Evolutionary conservation across 2,113 vertebrate genomes (phyloP).

Genomic region (Cervus canadensis): DNA sequence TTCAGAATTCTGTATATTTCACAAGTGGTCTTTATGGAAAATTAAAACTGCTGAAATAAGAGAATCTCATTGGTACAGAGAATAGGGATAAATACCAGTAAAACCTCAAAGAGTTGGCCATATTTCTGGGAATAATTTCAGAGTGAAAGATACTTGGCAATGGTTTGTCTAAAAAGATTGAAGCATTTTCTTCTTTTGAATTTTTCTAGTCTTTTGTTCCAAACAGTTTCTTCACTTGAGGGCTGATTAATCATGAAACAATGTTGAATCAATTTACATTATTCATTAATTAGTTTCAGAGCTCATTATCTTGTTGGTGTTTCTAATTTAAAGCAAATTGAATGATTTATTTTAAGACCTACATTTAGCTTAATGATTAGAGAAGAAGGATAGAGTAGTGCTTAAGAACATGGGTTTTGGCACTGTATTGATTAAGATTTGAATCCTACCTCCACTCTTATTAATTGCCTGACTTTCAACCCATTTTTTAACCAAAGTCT

Average conservation of each 20-base stretch:
- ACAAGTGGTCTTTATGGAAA: neutral
- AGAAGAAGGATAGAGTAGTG: neutral
- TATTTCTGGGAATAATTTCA: neutral
- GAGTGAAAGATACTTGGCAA: neutral
- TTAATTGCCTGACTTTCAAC: neutral
- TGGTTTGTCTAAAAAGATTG: neutral
- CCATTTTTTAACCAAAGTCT: neutral
- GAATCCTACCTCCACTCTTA: neutral
- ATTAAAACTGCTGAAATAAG: neutral
- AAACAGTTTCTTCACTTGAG: neutral
- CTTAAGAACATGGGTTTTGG: neutral
- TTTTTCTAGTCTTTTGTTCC: neutral
- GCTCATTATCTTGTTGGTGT: neutral
- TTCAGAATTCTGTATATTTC: neutral
- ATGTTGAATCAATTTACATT: slow-evolving; percentile 22
- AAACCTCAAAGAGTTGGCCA: neutral
- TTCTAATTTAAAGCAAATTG: slow-evolving; percentile 21
- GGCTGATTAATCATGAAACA: neutral
- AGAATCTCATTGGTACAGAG: neutral
- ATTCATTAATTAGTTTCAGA: neutral
- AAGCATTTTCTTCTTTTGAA: neutral
- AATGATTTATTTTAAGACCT: slow-evolving; percentile 12
- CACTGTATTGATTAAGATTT: neutral
- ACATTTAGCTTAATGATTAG: neutral
- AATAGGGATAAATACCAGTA: neutral